Evolutionary conservation across 2,797 vertebrate species (phyloP).

Genomic region (Rhabdophis nuchalis): DNA sequence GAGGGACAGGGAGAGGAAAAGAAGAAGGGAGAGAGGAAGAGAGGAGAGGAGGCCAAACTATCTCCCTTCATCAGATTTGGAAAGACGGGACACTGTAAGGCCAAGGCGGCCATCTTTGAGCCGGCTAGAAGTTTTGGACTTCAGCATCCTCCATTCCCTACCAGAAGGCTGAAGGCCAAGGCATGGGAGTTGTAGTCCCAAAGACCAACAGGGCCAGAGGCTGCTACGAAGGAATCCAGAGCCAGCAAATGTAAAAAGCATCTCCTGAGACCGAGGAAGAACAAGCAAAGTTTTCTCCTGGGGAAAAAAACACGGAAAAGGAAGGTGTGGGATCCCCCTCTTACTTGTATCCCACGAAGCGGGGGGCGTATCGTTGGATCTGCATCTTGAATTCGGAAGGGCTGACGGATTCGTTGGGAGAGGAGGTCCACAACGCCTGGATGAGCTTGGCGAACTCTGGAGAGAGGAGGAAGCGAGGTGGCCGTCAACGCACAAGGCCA

Average conservation of each 20-base stretch:
- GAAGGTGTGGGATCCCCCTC: constrained; percentile 25
- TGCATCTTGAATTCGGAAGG: constrained; percentile 97
- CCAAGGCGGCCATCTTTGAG: not conserved
- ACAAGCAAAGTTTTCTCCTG: fast-evolving
- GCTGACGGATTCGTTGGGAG: constrained; percentile 88
- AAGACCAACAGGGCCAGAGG: not conserved
- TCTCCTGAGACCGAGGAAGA: fast-evolving
- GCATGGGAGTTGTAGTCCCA: not conserved
- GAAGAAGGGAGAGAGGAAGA: no score
- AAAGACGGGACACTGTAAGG: not conserved
- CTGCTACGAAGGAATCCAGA: not conserved
- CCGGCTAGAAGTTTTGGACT: not conserved
- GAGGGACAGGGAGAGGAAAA: no score
- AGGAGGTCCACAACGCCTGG: constrained; percentile 92
- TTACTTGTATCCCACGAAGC: constrained; percentile 98
- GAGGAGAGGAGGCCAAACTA: not conserved
- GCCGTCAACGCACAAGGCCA: not conserved
- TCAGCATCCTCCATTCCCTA: not conserved
- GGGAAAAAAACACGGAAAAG: not conserved
- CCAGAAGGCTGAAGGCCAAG: not conserved
- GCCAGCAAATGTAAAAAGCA: not conserved
- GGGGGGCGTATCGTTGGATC: constrained; percentile 96
- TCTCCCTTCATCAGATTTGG: not conserved
- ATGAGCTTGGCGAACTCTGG: constrained; percentile 94
- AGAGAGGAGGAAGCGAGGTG: not conserved